Evolutionary conservation across 2,113 vertebrate species (phyloP), one percentile per base, ranked within the genome.

Genomic region (Cheirogaleus medius): DNA sequence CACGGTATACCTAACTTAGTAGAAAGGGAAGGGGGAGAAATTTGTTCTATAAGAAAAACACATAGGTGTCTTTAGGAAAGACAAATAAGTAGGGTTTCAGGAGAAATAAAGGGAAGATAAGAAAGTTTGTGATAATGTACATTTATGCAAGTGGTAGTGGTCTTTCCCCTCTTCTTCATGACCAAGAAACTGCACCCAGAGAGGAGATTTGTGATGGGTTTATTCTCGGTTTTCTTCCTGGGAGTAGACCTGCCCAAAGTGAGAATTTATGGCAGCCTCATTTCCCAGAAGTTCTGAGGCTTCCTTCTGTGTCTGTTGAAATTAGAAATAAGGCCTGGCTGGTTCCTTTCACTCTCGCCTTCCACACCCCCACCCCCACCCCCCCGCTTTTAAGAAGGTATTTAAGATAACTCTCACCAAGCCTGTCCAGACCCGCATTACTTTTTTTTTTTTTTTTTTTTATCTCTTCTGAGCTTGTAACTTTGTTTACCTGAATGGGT

Each of bases 321-420:
- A 56, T 42, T 42, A 56, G n/a, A 54, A 13, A 14, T 58, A 42
- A 66, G 15, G 37, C n/a, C 7, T 60, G 7, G 34, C 12, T 42
- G 17, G 11, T 21, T 63, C 17, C 25, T 3, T 42, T 3, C 12
- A 47, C 20, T 5, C 5, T 14, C 2, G 3, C 49, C 49, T 15
- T 2, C 7, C 9, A 47, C 29, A 54, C 17, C 23, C 42, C 15
- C 0, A 18, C 8, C 9, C 2, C 9, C 1, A 8, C 8, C 1
- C n/a, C n/a, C 21, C n/a, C 1, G 6, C 32, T 60, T 71, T 60
- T 6, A 69, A 54, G 39, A 83, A 18, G 25, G 52, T 4, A 23
- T 49, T 58, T 49, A 23, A 29, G 34, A 74, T 63, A 42, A 49
- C 42, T 34, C 20, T 92, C 20, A 23, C 80, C 42, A 63, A 29